Conservation (phyloP, 30 jellyfish, hydroid and myxozoan species). For the Turritopsis dohrnii region DNA sequence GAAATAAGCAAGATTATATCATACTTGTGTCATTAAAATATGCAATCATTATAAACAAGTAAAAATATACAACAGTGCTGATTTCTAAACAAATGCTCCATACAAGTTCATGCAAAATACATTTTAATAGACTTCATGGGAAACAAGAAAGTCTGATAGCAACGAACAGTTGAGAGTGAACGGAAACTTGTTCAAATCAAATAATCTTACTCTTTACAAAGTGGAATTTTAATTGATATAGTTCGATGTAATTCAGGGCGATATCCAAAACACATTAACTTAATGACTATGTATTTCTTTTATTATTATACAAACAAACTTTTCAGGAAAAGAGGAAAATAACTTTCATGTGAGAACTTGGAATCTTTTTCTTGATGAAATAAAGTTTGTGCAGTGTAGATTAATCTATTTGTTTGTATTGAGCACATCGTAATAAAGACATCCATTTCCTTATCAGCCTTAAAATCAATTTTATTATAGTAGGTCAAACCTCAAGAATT, state of each 20-base stretch:
- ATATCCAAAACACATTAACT: background rate
- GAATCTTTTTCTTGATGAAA: no score
- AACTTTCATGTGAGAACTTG: no score
- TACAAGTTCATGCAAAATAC: background rate
- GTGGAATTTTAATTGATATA: background rate
- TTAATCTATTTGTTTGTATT: no score
- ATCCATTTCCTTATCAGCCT: no score
- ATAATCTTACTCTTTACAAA: background rate
- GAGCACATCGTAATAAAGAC: no score
- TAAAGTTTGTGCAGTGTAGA: no score
- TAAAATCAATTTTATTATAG: no score
- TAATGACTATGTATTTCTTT: no score
- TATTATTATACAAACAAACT: no score
- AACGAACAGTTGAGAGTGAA: background rate
- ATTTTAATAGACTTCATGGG: background rate
- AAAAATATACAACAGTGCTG: background rate
- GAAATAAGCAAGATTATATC: background rate
- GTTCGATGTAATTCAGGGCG: background rate
- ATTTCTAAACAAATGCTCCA: background rate
- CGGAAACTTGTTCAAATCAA: background rate
- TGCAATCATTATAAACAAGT: background rate
- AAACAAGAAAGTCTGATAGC: background rate
- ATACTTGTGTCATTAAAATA: background rate
- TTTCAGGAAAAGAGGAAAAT: background rate
- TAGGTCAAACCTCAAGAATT: no score